Percentiles rank a stretch among this genome's conserved stretches.
These are phyloP conservation scores for Emberiza fucata DNA, from an alignment of 2,113 vertebrate species.

Conservation along the genomic window DNA sequence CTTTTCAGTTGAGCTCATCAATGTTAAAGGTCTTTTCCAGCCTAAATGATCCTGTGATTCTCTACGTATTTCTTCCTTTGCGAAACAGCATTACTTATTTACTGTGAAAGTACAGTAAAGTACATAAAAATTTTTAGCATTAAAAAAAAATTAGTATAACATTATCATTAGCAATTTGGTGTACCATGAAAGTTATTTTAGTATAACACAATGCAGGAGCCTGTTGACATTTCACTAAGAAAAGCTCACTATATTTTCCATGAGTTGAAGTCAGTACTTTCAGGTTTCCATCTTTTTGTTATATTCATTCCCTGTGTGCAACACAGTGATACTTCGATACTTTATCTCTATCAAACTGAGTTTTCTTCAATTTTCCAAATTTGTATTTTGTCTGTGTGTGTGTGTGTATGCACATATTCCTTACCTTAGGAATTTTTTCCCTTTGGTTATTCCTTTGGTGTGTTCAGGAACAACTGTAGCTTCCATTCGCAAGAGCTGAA, in stretches of 20 bases:
- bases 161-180: not conserved
- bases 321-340: not conserved
- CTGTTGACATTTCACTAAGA: not conserved
- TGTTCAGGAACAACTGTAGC: constrained; percentile 13
- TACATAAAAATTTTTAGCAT: not conserved
- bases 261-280: not conserved
- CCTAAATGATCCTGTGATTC: not conserved
- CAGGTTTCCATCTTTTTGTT: not conserved
- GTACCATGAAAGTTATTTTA: not conserved
- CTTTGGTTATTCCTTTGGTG: not conserved
- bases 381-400: not conserved
- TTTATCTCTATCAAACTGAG: not conserved
- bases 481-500: constrained; percentile 38
- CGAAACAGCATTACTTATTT: not conserved
- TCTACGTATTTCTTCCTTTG: not conserved
- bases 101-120: not conserved
- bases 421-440: not conserved
- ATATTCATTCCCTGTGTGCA: not conserved
- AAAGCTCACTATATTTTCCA: not conserved
- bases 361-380: not conserved
- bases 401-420: not conserved
- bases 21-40: not conserved
- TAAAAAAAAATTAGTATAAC: not conserved
- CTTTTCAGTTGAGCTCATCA: not conserved
- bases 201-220: not conserved